Conservation (phyloP, 2,113 vertebrate genomes). For the Phyllopteryx taeniolatus region DNA sequence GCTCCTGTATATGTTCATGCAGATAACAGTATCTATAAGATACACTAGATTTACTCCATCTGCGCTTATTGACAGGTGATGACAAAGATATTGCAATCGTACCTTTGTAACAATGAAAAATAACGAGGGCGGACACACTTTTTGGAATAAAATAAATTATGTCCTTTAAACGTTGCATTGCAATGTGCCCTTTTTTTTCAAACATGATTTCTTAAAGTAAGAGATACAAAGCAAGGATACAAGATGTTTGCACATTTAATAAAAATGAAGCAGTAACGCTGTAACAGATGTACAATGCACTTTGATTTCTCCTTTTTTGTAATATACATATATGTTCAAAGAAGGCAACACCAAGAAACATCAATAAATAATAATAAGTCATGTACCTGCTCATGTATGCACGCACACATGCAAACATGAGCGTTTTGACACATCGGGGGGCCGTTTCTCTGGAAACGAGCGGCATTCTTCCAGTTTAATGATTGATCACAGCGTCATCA, state of each 20-base stretch:
- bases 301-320: conserved; percentile 56
- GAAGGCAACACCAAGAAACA: conserved; percentile 79
- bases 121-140: conserved; percentile 78
- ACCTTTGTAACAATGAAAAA: conserved; percentile 89
- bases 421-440: conserved; percentile 30
- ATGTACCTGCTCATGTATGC: conserved; percentile 77
- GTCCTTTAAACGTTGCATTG: conserved; percentile 89
- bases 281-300: conserved; percentile 76
- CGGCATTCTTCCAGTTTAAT: conserved; percentile 53
- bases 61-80: conserved; percentile 66
- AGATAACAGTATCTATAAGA: conserved; percentile 97
- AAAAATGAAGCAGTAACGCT: conserved; percentile 70
- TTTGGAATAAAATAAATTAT: conserved; percentile 82
- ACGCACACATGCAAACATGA: conserved; percentile 59
- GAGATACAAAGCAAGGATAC: conserved; percentile 81
- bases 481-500: conserved; percentile 85
- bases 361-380: conserved; percentile 73
- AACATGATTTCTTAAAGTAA: conserved; percentile 79
- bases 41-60: conserved; percentile 83
- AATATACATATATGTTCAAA: conserved; percentile 56
- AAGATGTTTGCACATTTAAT: conserved; percentile 75
- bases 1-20: conserved; percentile 72
- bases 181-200: conserved; percentile 87
- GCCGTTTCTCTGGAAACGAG: conserved; percentile 35
- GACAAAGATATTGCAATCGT: conserved; percentile 79